phyloP scores from a whole-genome alignment of 2,113 vertebrate species.

The Anser cygnoides region DNA sequence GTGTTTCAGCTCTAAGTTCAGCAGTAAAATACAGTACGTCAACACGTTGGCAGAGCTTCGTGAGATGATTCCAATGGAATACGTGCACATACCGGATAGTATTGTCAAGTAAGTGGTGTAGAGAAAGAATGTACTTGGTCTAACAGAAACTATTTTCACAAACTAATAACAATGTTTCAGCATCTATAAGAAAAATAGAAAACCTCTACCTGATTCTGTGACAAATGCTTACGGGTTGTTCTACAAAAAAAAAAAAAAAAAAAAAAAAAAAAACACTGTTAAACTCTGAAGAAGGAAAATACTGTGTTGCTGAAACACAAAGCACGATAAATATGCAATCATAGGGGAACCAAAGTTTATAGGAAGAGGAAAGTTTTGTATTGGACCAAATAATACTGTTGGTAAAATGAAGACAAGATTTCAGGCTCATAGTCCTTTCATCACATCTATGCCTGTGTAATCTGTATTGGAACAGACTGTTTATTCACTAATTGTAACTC shows the following conservation, averaged over 20 bases:
- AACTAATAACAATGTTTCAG: not conserved
- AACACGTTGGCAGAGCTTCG: constrained; percentile 88
- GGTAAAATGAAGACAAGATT: not conserved
- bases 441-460: not conserved
- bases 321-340: not conserved
- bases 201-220: not conserved
- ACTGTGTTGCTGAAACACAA: not conserved
- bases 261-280: not conserved
- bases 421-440: not conserved
- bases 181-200: not conserved
- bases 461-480: not conserved
- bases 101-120: constrained; percentile 90
- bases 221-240: not conserved
- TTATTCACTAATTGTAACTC: not conserved
- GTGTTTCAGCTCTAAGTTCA: constrained; percentile 92
- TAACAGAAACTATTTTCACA: not conserved
- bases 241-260: not conserved
- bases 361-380: not conserved
- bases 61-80: constrained; percentile 94
- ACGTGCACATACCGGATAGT: constrained; percentile 93
- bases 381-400: not conserved
- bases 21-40: constrained; percentile 96
- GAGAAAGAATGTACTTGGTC: not conserved
- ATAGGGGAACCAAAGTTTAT: not conserved
- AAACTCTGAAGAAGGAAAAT: not conserved